Conservation (phyloP, 1,140 invertebrate genomes). For the Philotrypesis tridentata region DNA sequence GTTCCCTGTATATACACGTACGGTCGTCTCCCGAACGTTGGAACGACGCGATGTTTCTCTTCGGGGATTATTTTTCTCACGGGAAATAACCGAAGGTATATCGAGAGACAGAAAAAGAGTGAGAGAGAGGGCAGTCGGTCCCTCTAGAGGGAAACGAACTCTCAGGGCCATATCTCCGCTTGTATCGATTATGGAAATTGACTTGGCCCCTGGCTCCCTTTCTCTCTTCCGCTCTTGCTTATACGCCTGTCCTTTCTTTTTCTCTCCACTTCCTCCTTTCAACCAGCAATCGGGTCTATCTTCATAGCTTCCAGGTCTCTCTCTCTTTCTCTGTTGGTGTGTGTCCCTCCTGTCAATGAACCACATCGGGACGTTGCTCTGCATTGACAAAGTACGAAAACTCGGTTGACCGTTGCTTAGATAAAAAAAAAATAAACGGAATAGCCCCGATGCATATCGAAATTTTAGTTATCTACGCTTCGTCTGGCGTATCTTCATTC, state of each 20-base stretch:
- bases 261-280: not conserved
- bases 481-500: too few relatives aligned
- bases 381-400: not conserved
- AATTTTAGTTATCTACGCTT: not conserved
- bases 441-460: not conserved
- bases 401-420: not conserved
- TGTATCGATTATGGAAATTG: constrained; percentile 49
- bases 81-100: constrained; percentile 49
- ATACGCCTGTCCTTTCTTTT: not conserved
- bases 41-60: constrained; percentile 31
- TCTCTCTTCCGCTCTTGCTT: not conserved
- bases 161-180: constrained; percentile 39
- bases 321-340: not conserved
- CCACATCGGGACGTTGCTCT: not conserved
- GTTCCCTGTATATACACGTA: not conserved
- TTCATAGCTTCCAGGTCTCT: too few relatives aligned
- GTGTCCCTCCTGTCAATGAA: not conserved
- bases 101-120: constrained; percentile 28
- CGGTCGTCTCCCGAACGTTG: not conserved
- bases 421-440: not conserved
- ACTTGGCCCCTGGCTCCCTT: constrained; percentile 11
- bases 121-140: constrained; percentile 10
- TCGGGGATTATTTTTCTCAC: constrained; percentile 50
- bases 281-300: not conserved
- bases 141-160: constrained; percentile 43